Evolutionary conservation across 2,888 invertebrate species (phyloP).

Genomic region (Tribolium freemani): DNA sequence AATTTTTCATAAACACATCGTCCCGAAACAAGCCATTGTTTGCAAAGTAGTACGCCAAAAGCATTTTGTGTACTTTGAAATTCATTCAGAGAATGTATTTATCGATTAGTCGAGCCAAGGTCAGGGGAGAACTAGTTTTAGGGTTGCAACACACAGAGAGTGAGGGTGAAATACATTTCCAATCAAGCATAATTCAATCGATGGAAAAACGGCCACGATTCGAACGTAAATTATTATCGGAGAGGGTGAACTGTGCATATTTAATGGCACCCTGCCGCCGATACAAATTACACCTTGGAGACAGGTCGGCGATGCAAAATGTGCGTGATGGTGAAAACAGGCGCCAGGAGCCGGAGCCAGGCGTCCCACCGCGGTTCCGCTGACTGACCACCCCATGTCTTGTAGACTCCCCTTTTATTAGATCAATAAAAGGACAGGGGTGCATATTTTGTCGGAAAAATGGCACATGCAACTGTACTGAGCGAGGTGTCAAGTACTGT

Average conservation of each 20-base stretch:
- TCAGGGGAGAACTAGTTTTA: constrained; percentile 43
- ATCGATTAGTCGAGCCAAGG: constrained; percentile 38
- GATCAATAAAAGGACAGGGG: constrained; percentile 52
- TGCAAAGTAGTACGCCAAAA: neutral
- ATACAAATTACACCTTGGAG: constrained; percentile 33
- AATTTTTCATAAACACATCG: neutral
- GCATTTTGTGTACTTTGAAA: neutral
- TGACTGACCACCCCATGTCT: constrained; percentile 58
- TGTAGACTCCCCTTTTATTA: constrained; percentile 51
- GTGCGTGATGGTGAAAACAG: constrained; percentile 33
- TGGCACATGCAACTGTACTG: constrained; percentile 37
- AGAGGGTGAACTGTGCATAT: neutral
- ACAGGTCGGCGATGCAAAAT: constrained; percentile 24
- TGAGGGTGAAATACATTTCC: constrained; percentile 38
- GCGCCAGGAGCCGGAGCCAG: constrained; percentile 36
- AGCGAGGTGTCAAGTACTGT: neutral
- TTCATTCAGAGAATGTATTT: constrained; percentile 13
- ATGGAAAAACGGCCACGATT: neutral
- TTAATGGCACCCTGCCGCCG: constrained; percentile 14
- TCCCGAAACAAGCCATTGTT: neutral
- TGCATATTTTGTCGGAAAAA: constrained; percentile 45
- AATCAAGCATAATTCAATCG: constrained; percentile 21
- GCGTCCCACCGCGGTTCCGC: constrained; percentile 51
- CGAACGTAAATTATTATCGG: too few species aligned
- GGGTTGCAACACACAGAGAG: constrained; percentile 19